Base-by-base conservation (phyloP, 2,888 invertebrate species). In the Drosophila meridionalis region DNA sequence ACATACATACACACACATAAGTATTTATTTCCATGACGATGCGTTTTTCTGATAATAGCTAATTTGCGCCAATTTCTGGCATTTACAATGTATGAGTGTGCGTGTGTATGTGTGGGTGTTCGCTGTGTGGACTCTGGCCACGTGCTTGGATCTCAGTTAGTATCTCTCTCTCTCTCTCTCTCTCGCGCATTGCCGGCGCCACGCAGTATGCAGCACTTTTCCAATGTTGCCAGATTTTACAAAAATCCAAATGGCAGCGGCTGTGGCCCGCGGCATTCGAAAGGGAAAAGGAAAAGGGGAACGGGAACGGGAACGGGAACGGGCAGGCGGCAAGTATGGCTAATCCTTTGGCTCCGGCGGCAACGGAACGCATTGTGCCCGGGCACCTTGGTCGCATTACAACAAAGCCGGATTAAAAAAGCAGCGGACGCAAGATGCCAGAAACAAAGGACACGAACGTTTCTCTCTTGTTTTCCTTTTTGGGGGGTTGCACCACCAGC, bases 391-490 rank as follows among this genome's bases (percentile, higher is more conserved):
- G 72, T 48, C 42, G 65, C 65, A 76, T 75, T 82, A 87, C 76
- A 84, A 80, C 80, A 88, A 73, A 76, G 69, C 69, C 36, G 78
- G 86, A 78, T 76, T 83, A 76, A 83, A 83, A 74, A 81, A 75
- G 81, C 71, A 85, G 78, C 65, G 71, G 73, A 78, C 76, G 75
- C 73, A 70, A 69, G 76, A 86, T 86, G 83, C 78, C 76, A 82
- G 65, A 67, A 65, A 79, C 61, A 76, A 62, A 64, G 48, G 63
- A 36, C 57, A 68, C 75, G 80, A 83, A 63, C n/a, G 34, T 20
- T 50, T 69, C 20, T 53, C 53, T 14, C 36, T 20, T 28, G 26
- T 3, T 45, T 45, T 20, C 11, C 11, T 40, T 40, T 11, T 30
- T 38, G 50, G 6, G 69, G 76, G 69, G 76, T 69, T 75, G 73